Evolutionary conservation across 2,888 invertebrate genomes (phyloP).

Genomic region (Thysanoteuthis rhombus): DNA sequence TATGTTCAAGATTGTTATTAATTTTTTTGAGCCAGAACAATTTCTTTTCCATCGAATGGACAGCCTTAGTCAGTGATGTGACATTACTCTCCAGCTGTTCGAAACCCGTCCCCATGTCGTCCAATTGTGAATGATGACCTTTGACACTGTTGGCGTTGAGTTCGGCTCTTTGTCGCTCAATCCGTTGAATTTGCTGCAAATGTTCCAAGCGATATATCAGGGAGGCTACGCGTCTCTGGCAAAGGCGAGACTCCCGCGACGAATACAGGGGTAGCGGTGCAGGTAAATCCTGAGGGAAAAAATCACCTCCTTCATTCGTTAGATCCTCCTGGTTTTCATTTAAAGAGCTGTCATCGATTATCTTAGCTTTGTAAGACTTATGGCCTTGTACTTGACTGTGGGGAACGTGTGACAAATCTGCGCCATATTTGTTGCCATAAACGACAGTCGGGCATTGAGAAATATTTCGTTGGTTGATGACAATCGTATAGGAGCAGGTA

Average conservation of each 20-base stretch:
- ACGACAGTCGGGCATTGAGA: not conserved
- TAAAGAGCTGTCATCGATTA: not conserved
- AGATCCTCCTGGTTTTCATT: not conserved
- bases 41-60: slow-evolving; percentile 18
- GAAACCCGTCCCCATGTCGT: not conserved
- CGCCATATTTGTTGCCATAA: not conserved
- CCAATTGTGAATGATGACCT: not conserved
- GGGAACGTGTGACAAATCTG: not conserved
- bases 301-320: not conserved
- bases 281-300: not conserved
- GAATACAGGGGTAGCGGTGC: not conserved
- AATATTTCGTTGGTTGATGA: not conserved
- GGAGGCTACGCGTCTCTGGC: not conserved
- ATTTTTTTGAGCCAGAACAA: not conserved
- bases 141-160: not conserved
- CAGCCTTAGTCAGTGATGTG: not conserved
- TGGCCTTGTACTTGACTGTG: not conserved
- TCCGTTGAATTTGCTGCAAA: not conserved
- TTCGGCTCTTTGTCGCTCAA: not conserved
- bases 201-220: not conserved
- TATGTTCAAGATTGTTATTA: slow-evolving; percentile 15
- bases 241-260: not conserved
- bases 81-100: not conserved
- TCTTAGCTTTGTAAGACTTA: not conserved
- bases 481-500: not conserved